These are phyloP conservation scores for Bradypodion ventrale DNA, from an alignment of 2,797 vertebrate genomes.

Conservation along the genomic window DNA sequence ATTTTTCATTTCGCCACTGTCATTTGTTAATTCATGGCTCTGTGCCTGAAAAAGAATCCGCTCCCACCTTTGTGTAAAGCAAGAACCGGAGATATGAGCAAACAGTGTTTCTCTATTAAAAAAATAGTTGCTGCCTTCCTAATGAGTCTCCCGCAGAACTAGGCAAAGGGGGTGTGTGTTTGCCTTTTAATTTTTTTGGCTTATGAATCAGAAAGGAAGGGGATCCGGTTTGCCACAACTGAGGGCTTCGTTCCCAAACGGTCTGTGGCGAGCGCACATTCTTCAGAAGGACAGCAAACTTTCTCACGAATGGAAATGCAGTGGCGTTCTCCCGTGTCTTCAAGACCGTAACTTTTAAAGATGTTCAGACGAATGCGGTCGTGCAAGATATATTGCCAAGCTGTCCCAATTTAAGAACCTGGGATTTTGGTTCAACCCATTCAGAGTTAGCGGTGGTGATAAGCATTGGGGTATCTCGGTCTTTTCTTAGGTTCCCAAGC, in stretches of 20 bases:
- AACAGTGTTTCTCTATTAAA: conserved; percentile 32
- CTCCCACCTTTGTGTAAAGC: conserved; percentile 49
- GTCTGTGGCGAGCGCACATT: not conserved
- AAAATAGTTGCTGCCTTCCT: conserved; percentile 49
- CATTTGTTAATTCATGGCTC: not conserved
- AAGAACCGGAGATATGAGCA: conserved; percentile 50
- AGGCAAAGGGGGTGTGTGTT: conserved; percentile 7
- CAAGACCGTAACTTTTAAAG: too few species aligned
- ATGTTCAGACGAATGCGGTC: too few species aligned
- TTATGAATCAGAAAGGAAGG: conserved; percentile 12
- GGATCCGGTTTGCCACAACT: not conserved
- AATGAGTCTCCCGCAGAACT: conserved; percentile 56
- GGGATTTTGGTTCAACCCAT: too few species aligned
- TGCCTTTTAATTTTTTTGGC: not conserved
- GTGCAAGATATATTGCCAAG: too few species aligned
- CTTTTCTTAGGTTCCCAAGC: not conserved
- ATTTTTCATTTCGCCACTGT: conserved; percentile 3
- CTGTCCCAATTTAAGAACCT: too few species aligned
- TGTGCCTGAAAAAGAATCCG: conserved; percentile 44
- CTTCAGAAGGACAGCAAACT: not conserved
- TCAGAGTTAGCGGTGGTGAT: too few species aligned
- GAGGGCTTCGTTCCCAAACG: too few species aligned
- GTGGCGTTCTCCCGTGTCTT: too few species aligned
- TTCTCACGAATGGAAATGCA: too few species aligned
- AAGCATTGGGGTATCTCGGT: too few species aligned